phyloP scores from a whole-genome alignment of 1,140 invertebrate genomes.

The Eciton burchellii region DNA sequence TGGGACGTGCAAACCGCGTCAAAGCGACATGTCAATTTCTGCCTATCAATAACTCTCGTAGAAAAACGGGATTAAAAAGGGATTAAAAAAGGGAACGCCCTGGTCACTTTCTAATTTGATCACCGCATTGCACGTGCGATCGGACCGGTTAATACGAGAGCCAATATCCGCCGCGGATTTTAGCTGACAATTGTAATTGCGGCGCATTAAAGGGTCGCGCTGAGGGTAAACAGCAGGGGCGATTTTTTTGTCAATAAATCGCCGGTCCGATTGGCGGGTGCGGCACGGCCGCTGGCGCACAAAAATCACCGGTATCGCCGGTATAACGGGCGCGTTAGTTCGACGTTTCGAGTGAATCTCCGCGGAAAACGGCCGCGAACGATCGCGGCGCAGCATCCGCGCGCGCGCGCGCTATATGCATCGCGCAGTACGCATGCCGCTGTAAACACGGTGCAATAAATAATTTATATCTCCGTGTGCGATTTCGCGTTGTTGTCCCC shows the following conservation, averaged over 20 bases:
- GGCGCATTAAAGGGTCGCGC: not conserved
- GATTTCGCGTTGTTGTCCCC: too few species aligned
- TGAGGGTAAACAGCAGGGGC: slow-evolving; percentile 1
- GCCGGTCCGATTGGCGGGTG: not conserved
- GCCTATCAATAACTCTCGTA: not conserved
- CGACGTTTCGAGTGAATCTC: not conserved
- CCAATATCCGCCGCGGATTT: not conserved
- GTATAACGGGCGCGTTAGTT: not conserved
- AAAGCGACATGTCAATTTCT: not conserved
- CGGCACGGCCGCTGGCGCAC: not conserved
- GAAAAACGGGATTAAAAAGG: not conserved
- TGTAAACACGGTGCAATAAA: not conserved
- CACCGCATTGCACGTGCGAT: not conserved
- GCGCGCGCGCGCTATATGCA: not conserved
- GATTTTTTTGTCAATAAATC: slow-evolving; percentile 13
- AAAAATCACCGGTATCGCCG: not conserved
- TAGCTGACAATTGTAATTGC: slow-evolving; percentile 15
- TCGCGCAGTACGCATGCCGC: not conserved
- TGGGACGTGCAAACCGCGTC: too few species aligned
- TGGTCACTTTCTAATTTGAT: not conserved
- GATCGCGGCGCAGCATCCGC: not conserved
- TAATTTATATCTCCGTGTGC: not conserved
- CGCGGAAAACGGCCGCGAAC: not conserved
- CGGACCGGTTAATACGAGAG: not conserved
- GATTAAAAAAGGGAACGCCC: not conserved